A percentile compares a stretch with the other conserved stretches of the same genome.
Conservation (phyloP, 2,113 vertebrate genomes). For the Ammodytes dubius region DNA sequence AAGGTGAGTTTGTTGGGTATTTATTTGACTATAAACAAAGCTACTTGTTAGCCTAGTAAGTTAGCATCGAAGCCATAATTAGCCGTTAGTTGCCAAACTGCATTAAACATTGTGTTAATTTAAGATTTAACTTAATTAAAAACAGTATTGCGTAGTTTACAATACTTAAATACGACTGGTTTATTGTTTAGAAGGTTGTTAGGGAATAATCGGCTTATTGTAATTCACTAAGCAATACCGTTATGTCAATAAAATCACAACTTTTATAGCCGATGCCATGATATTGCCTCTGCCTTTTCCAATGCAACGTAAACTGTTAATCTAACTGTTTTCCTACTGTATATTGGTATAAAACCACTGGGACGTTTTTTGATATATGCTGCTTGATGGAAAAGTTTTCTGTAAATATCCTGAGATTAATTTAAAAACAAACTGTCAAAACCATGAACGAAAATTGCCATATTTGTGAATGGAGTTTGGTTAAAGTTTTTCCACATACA, state of each 20-base stretch:
- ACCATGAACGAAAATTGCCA: not conserved
- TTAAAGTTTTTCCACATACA: not conserved
- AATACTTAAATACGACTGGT: accelerated
- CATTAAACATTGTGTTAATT: not conserved
- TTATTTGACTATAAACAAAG: not conserved
- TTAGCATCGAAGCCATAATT: constrained; percentile 15
- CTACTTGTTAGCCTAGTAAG: constrained; percentile 30
- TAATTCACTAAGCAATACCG: not conserved
- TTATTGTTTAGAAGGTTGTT: accelerated
- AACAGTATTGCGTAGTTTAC: accelerated
- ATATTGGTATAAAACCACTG: not conserved
- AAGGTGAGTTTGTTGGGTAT: constrained; percentile 60
- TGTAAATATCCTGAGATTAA: not conserved
- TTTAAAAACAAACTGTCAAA: not conserved
- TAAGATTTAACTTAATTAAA: not conserved
- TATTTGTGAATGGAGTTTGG: not conserved
- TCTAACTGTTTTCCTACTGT: not conserved
- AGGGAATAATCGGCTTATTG: not conserved
- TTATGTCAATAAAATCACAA: not conserved
- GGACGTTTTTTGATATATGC: not conserved
- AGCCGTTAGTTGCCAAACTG: constrained; percentile 3
- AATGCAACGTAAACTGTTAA: too few relatives aligned
- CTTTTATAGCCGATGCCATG: not conserved
- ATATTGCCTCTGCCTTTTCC: not conserved
- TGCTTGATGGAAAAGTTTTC: not conserved